Evolutionary conservation across 2,113 vertebrate species (phyloP).

Genomic region (Clinocottus analis): DNA sequence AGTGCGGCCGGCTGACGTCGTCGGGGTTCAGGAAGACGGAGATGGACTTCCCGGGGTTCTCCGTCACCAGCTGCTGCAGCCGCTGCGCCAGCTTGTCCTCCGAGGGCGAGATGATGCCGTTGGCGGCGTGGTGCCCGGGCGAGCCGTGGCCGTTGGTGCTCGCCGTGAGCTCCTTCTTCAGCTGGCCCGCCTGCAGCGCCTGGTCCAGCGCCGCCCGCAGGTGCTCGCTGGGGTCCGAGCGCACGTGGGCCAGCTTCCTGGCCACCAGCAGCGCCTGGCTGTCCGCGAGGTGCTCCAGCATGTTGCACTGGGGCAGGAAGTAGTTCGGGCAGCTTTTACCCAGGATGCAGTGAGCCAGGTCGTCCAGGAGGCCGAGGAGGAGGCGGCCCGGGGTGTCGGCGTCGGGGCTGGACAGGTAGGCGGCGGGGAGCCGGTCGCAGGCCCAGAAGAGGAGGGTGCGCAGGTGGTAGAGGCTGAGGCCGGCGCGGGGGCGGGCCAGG

Average conservation of each 20-base stretch:
- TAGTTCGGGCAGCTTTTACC: conserved; percentile 88
- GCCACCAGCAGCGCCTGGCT: conserved; percentile 81
- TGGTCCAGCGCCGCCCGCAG: conserved; percentile 87
- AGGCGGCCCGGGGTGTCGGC: conserved; percentile 84
- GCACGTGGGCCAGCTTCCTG: conserved; percentile 83
- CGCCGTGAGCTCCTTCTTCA: conserved; percentile 79
- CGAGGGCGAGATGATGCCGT: conserved; percentile 76
- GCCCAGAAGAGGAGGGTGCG: conserved; percentile 89
- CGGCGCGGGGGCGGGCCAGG: conserved; percentile 81
- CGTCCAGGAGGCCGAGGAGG: conserved; percentile 88
- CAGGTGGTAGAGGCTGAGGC: conserved; percentile 88
- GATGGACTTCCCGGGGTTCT: conserved; percentile 87
- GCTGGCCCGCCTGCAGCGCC: conserved; percentile 84
- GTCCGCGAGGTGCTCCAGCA: conserved; percentile 83
- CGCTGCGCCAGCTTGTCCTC: conserved; percentile 84
- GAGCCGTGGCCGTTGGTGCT: conserved; percentile 77
- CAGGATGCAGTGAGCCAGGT: conserved; percentile 86
- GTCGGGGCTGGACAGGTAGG: conserved; percentile 83
- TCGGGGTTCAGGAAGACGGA: conserved; percentile 88
- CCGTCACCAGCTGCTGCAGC: conserved; percentile 86
- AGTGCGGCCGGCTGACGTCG: conserved; percentile 85
- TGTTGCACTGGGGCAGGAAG: conserved; percentile 88
- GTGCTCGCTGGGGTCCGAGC: conserved; percentile 86
- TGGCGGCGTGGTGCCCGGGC: conserved; percentile 69
- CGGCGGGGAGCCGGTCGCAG: conserved; percentile 86